phyloP scores from a whole-genome alignment of 2,888 invertebrate species.

The Prosopocoilus inquinatus region DNA sequence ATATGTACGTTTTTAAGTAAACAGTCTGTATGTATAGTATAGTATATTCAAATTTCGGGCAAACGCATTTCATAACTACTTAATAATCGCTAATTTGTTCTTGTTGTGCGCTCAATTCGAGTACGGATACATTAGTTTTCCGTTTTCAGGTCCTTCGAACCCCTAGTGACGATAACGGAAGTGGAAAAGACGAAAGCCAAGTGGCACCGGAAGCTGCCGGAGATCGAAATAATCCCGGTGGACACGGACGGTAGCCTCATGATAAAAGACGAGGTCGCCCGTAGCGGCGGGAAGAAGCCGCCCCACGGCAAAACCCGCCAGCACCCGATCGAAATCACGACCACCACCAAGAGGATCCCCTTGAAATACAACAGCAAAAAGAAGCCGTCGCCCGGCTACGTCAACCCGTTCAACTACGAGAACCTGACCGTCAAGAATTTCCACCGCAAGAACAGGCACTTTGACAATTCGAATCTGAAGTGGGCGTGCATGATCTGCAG shows the following conservation, averaged over 20 bases:
- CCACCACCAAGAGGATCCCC: neutral
- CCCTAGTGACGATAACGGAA: slow-evolving; percentile 12
- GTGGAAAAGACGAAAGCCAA: slow-evolving; percentile 4
- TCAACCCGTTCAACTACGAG: slow-evolving; percentile 26
- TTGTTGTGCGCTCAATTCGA: neutral
- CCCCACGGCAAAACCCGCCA: neutral
- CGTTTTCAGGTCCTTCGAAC: slow-evolving; percentile 16
- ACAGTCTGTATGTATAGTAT: too few species aligned
- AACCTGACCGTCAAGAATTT: slow-evolving; percentile 12
- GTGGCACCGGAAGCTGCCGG: slow-evolving; percentile 23
- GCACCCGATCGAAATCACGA: neutral
- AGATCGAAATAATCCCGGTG: slow-evolving; percentile 26
- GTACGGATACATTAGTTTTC: slow-evolving; percentile 5
- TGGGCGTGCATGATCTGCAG: slow-evolving; percentile 32
- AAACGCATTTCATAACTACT: too few species aligned
- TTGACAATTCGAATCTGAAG: slow-evolving; percentile 17
- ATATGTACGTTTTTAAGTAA: too few species aligned
- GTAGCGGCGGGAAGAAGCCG: neutral
- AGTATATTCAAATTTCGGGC: too few species aligned
- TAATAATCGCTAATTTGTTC: too few species aligned
- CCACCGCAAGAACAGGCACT: slow-evolving; percentile 5
- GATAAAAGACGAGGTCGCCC: neutral
- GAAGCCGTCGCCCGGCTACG: slow-evolving; percentile 18
- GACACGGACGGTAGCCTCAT: slow-evolving; percentile 4
- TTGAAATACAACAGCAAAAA: neutral